These are phyloP conservation scores for Yasuhikotakia modesta DNA, from an alignment of 2,797 vertebrate genomes.

Conservation along the genomic window DNA sequence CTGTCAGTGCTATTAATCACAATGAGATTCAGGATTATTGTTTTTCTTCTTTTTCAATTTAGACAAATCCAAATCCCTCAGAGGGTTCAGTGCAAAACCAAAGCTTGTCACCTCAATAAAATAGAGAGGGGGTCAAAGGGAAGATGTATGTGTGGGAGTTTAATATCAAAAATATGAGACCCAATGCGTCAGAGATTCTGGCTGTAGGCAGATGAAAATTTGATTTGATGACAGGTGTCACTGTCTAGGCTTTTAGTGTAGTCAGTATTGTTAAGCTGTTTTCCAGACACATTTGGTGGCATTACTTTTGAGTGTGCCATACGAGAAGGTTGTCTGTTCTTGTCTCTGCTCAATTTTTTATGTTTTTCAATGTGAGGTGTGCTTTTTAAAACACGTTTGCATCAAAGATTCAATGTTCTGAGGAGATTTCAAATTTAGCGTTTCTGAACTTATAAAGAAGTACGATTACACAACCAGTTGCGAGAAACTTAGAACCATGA, in stretches of 20 bases:
- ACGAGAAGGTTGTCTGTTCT: neutral
- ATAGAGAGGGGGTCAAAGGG: constrained; percentile 28
- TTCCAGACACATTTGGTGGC: neutral
- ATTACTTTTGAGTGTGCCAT: neutral
- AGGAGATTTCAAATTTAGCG: neutral
- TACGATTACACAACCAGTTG: neutral
- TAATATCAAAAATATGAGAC: constrained; percentile 66
- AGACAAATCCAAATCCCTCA: constrained; percentile 68
- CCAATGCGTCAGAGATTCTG: constrained; percentile 54
- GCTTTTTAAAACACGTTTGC: neutral
- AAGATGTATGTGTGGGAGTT: constrained; percentile 50
- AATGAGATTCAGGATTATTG: constrained; percentile 69
- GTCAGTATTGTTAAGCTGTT: constrained; percentile 1
- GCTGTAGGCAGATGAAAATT: constrained; percentile 35
- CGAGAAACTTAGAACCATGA: constrained; percentile 72
- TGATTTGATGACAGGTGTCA: constrained; percentile 45
- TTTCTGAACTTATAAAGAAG: constrained; percentile 4
- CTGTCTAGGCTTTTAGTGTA: constrained; percentile 5
- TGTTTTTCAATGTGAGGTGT: neutral
- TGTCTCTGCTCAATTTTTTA: neutral
- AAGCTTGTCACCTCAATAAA: constrained; percentile 54
- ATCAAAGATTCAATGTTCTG: constrained; percentile 19
- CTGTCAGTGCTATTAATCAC: constrained; percentile 39
- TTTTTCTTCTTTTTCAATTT: constrained; percentile 58
- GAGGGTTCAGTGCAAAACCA: constrained; percentile 56